Conservation (phyloP, 2,113 vertebrate species). For the Chamaea fasciata region DNA sequence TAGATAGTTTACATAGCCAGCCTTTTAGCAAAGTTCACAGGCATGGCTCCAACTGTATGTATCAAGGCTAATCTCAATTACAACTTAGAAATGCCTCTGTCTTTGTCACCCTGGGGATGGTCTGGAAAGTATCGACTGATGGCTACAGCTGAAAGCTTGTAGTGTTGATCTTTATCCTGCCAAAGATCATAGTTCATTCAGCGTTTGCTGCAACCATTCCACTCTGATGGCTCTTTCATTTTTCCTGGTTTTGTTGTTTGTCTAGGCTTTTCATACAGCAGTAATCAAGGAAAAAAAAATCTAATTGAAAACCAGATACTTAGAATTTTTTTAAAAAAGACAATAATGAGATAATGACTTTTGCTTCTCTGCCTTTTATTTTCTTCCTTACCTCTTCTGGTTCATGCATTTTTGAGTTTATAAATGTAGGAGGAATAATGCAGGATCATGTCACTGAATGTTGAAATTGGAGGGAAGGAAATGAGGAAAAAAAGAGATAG, state of each 20-base stretch:
- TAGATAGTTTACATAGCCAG: slow-evolving; percentile 13
- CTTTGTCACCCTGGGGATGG: neutral
- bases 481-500: neutral
- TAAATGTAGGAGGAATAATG: neutral
- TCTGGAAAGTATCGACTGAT: neutral
- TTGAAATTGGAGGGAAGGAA: neutral
- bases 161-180: neutral
- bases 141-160: neutral
- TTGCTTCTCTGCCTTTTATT: neutral
- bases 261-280: neutral
- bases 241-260: neutral
- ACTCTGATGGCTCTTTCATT: neutral
- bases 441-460: neutral
- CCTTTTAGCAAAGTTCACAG: slow-evolving; percentile 15
- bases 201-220: neutral
- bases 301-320: neutral
- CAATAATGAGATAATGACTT: neutral
- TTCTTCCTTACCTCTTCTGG: neutral
- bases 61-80: slow-evolving; percentile 42
- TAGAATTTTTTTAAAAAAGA: neutral
- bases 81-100: slow-evolving; percentile 39
- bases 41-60: neutral
- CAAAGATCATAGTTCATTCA: slow-evolving; percentile 30
- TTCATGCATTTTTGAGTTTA: neutral
- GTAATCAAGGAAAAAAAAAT: neutral